A percentile compares a stretch with the other conserved stretches of the same genome.
These are phyloP conservation scores for Zosterops hypoxanthus DNA, from an alignment of 2,113 vertebrate genomes.

Conservation along the genomic window DNA sequence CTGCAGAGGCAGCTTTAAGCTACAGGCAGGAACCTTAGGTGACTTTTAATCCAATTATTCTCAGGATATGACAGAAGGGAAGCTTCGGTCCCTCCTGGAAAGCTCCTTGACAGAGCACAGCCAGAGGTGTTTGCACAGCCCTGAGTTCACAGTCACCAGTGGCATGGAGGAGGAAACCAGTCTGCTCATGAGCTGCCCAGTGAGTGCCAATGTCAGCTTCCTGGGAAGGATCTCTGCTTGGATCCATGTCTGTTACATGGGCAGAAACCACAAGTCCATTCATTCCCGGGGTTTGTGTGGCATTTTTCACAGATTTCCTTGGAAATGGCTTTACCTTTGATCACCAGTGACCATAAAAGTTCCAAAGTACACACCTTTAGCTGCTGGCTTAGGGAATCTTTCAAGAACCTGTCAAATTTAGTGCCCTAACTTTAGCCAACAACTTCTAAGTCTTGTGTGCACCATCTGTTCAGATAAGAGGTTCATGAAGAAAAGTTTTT, in stretches of 20 bases:
- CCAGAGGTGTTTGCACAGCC: slow-evolving; percentile 58
- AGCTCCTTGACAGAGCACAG: slow-evolving; percentile 68
- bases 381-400: not conserved
- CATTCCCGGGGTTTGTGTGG: not conserved
- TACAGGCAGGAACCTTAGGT: not conserved
- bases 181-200: slow-evolving; percentile 80
- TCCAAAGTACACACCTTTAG: not conserved
- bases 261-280: not conserved
- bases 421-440: not conserved
- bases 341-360: not conserved
- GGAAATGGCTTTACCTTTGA: not conserved
- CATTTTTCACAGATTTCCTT: not conserved
- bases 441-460: not conserved
- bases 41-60: not conserved
- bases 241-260: fast-evolving
- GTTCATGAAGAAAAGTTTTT: not conserved
- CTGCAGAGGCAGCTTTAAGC: not conserved
- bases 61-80: slow-evolving; percentile 71
- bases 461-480: not conserved
- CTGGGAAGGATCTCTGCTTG: not conserved
- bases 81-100: slow-evolving; percentile 65
- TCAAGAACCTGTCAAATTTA: no score
- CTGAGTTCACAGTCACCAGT: slow-evolving; percentile 66
- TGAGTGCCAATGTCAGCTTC: not conserved
- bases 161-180: slow-evolving; percentile 61